Evolutionary conservation across 2,888 invertebrate species (phyloP), one percentile per base, ranked within the genome.

Genomic region (Eupithecia dodoneata): DNA sequence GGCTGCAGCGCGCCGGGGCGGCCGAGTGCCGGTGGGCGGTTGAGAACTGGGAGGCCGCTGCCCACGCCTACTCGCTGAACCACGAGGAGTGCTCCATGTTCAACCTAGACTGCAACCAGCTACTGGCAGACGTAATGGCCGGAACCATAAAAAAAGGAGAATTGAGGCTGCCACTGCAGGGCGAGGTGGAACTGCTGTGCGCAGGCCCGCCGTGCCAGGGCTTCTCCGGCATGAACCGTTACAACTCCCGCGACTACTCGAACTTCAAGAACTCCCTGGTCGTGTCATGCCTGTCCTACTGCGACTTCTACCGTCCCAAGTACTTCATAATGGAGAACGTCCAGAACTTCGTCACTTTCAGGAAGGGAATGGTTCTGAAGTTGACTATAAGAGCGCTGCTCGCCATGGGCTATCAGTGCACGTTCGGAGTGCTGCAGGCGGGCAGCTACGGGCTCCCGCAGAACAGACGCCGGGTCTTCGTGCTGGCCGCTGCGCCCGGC

Each of bases 151-250:
- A 93, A 79, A 95, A 95, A 76, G 87, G 87, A 3, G 96, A 96
- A 0, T 93, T 96, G 81, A 92, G 92, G 10, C 91, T 98, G 67
- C 98, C 98, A 0, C 92, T 95, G 88, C 97, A 96, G 86, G 98
- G 98, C 0, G 97, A 98, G 79, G 98, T 98, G 0, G 98, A 98
- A 85, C 90, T 98, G 78, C 90, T 98, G 47, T 97, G 98, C 86
- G 98, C 98, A 10, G 98, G 98, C 0, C 98, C 98, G 0, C 98
- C 98, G 0, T 98, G 98, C 87, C 98, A 98, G 91, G 98, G 98
- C 4, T 98, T 98, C 92, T 98, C 97, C 71, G 98, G 98, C 63
- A 98, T 98, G 98, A 98, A 98, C 90, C 94, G 98, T 72, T 98
- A 98, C 90, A 98, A 97, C 91, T 97, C 97, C 0, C 94, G 98